These are phyloP conservation scores for Cataglyphis cursor DNA, from an alignment of 2,888 invertebrate species.

Conservation along the genomic window DNA sequence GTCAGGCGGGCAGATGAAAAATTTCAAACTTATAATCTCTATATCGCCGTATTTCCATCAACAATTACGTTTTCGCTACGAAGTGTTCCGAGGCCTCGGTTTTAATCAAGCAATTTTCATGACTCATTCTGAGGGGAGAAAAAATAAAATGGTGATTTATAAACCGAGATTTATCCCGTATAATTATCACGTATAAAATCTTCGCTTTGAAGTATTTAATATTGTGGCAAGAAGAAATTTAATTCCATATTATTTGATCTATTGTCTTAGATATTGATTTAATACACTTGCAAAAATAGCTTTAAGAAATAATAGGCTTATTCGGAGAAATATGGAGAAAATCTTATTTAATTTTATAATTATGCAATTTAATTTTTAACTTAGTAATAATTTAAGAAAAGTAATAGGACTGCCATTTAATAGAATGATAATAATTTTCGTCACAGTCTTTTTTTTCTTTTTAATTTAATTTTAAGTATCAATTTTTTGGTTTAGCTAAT, in stretches of 20 bases:
- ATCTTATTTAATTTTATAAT: neutral
- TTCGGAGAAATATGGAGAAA: neutral
- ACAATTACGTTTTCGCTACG: constrained; percentile 43
- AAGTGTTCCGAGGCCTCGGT: constrained; percentile 50
- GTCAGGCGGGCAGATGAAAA: neutral
- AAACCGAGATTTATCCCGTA: constrained; percentile 16
- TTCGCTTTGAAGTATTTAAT: constrained; percentile 24
- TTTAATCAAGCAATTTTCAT: constrained; percentile 66
- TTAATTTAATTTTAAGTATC: neutral
- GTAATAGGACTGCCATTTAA: neutral
- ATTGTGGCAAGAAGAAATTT: constrained; percentile 32
- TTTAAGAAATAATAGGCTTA: neutral
- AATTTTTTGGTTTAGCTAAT: neutral
- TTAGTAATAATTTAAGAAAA: neutral
- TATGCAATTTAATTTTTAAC: neutral
- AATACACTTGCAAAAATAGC: neutral
- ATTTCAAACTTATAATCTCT: constrained; percentile 44
- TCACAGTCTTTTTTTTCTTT: neutral
- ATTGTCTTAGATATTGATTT: constrained; percentile 8
- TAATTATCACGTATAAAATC: constrained; percentile 4
- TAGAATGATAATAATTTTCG: neutral
- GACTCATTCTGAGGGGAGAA: constrained; percentile 4
- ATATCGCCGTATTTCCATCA: constrained; percentile 9
- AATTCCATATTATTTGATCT: neutral
- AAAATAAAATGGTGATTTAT: constrained; percentile 43